Evolutionary conservation across 1,140 invertebrate species (phyloP).

Genomic region (Nymphalis io): DNA sequence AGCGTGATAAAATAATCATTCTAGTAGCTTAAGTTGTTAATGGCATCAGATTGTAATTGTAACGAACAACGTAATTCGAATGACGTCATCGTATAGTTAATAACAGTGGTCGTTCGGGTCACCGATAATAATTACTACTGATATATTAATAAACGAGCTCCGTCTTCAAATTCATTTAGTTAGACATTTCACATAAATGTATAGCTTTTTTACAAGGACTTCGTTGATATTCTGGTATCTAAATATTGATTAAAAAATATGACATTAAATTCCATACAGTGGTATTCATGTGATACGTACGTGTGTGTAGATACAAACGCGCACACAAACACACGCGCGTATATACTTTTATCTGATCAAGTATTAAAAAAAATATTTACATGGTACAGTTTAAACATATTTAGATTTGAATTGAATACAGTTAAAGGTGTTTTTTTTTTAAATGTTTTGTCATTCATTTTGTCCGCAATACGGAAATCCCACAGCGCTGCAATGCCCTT

Average conservation of each 20-base stretch:
- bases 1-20: neutral
- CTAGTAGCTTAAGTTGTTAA: neutral
- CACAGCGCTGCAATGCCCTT: slow-evolving; percentile 21
- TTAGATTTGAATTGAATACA: neutral
- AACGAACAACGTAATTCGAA: neutral
- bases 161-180: neutral
- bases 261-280: too few relatives aligned
- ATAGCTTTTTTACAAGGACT: too few relatives aligned
- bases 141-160: neutral
- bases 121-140: slow-evolving; percentile 2
- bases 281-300: too few relatives aligned
- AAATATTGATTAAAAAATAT: too few relatives aligned
- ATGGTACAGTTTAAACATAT: neutral
- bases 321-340: too few relatives aligned
- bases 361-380: neutral
- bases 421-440: slow-evolving; percentile 21
- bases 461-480: slow-evolving; percentile 24
- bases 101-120: slow-evolving; percentile 10
- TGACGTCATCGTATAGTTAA: slow-evolving; percentile 6
- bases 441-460: slow-evolving; percentile 8
- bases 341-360: too few relatives aligned
- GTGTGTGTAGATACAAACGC: too few relatives aligned
- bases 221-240: too few relatives aligned
- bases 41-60: slow-evolving; percentile 2
- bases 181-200: too few relatives aligned